Percentiles rank a stretch among this genome's conserved stretches.
These are phyloP conservation scores for Atherix ibis DNA, from an alignment of 2,888 invertebrate species.

Conservation along the genomic window DNA sequence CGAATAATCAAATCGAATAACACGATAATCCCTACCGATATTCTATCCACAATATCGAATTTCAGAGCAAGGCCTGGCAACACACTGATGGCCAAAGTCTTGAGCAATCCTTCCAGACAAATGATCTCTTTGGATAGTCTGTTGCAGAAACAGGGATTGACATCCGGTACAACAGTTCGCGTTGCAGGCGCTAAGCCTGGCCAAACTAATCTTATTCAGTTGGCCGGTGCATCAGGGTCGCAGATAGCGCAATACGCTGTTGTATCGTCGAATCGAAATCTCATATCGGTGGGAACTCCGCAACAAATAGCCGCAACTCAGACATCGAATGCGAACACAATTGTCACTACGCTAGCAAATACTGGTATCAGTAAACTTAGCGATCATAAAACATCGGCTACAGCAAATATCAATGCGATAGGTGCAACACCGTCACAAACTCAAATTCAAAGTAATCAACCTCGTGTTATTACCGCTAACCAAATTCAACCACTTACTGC, in stretches of 20 bases:
- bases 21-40: slow-evolving; percentile 8
- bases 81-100: slow-evolving; percentile 53
- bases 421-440: neutral
- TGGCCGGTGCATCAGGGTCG: slow-evolving; percentile 29
- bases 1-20: slow-evolving; percentile 15
- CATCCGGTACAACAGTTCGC: slow-evolving; percentile 31
- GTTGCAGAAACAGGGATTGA: slow-evolving; percentile 20
- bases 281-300: slow-evolving; percentile 25
- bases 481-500: slow-evolving; percentile 20
- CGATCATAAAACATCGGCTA: slow-evolving; percentile 1
- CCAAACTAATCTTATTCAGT: slow-evolving; percentile 37
- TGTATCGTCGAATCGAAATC: slow-evolving; percentile 34
- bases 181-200: slow-evolving; percentile 33
- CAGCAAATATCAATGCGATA: neutral
- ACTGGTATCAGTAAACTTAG: slow-evolving; percentile 4
- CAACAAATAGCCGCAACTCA: slow-evolving; percentile 21
- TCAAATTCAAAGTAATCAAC: slow-evolving; percentile 8
- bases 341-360: slow-evolving; percentile 16
- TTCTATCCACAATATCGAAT: slow-evolving; percentile 7
- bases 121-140: slow-evolving; percentile 29
- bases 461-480: slow-evolving; percentile 15
- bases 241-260: slow-evolving; percentile 35
- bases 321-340: slow-evolving; percentile 8
- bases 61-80: slow-evolving; percentile 12
- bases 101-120: slow-evolving; percentile 45